phyloP scores from a whole-genome alignment of 2,888 invertebrate genomes.

The Anodontia alba region DNA sequence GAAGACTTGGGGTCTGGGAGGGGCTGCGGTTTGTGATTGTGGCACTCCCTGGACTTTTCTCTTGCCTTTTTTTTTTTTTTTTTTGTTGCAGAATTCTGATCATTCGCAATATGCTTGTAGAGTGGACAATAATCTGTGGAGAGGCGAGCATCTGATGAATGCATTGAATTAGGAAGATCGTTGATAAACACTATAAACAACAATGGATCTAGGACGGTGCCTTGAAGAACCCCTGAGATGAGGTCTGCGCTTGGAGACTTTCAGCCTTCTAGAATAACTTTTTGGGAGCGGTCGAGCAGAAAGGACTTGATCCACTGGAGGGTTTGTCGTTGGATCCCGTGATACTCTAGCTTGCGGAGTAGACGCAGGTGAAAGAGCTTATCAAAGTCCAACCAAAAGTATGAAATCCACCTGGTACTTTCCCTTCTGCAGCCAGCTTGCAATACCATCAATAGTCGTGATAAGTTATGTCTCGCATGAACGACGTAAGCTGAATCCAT shows the following conservation, averaged over 20 bases:
- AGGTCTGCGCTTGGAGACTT: background rate
- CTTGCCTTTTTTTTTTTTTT: no score
- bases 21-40: no score
- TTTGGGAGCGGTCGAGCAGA: background rate
- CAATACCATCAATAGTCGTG: background rate
- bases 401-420: background rate
- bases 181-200: background rate
- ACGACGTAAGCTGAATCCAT: no score
- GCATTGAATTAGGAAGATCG: background rate
- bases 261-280: background rate
- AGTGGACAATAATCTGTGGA: background rate
- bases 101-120: background rate
- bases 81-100: background rate
- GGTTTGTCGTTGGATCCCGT: background rate
- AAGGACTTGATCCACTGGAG: background rate
- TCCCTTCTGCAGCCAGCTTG: background rate
- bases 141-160: background rate
- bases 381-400: background rate
- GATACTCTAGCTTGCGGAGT: background rate
- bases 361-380: background rate
- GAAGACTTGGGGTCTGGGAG: background rate
- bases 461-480: no score
- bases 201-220: background rate
- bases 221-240: background rate
- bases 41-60: no score